Evolutionary conservation across 1,140 invertebrate species (phyloP), one percentile per base, ranked within the genome.

Genomic region (Pseudomyrmex pallidus): DNA sequence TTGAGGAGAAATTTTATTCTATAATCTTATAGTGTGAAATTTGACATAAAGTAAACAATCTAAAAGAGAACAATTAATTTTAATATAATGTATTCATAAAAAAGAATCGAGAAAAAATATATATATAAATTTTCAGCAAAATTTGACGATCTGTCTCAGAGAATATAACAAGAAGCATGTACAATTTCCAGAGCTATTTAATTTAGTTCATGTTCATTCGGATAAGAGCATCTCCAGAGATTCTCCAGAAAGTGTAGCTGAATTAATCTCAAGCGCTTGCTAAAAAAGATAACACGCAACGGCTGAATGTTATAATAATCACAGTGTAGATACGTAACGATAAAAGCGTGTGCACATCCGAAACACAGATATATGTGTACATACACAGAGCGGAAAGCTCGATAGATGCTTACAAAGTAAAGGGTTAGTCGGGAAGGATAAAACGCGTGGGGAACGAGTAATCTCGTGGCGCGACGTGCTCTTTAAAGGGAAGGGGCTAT

Each of bases 401-500:
- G 72, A 74, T 25, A 48, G 56, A 22, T 13, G 17, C 44, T 25
- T 7, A n/a, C 13, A 35, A 20, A 22, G 10, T 13, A 48, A 20
- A 52, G 48, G 44, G 64, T 66, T n/a, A 66, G 50, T 22, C 17
- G 35, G 63, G 35, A 68, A 50, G 74, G 50, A 77, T 77, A 68
- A 78, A 78, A 70, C n/a, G 76, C 44, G 7, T 7, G 15, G 48
- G 15, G 52, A 56, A 17, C 44, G 54, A 78, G 44, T 80, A 80
- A 80, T 80, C 76, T 72, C 56, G 54, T 9, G 74, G 35, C 35
- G 52, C 44, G 35, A 70, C 76, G 76, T 80, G 66, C 66, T 80
- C 22, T 66, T 80, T 78, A 80, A 80, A 70, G 66, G 66, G 76
- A 78, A 78, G 15, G 54, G 12, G 66, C 76, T 72, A 80, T 80